Percentiles rank a stretch among this genome's conserved stretches.
phyloP scores from a whole-genome alignment of 2,888 invertebrate species.

The Phragmatobia fuliginosa region DNA sequence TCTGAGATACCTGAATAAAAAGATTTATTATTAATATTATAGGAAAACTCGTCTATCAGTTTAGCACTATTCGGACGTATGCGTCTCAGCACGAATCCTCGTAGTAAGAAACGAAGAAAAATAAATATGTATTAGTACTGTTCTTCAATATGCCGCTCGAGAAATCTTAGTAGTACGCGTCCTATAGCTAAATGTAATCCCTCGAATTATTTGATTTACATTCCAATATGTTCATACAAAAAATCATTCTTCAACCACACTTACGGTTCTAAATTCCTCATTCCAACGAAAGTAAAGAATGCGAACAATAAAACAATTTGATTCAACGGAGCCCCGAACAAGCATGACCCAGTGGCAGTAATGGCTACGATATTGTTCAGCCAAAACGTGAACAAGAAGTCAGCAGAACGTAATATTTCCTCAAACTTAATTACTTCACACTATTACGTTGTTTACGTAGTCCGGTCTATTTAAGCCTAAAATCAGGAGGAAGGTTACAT shows the following conservation, averaged over 20 bases:
- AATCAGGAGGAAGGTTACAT: no score
- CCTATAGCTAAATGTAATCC: no score
- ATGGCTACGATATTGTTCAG: constrained; percentile 10
- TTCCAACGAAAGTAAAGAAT: background rate
- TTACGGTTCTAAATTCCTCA: background rate
- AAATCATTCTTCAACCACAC: background rate
- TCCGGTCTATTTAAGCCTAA: no score
- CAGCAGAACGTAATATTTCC: constrained; percentile 14
- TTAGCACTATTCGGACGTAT: background rate
- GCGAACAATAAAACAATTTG: background rate
- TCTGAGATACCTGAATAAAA: no score
- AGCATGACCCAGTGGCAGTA: background rate
- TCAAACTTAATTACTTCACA: constrained; percentile 20
- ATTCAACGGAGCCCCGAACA: background rate
- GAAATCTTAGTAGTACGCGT: background rate
- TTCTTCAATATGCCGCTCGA: background rate
- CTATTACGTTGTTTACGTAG: constrained; percentile 16
- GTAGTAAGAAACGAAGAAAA: no score
- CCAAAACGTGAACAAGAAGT: constrained; percentile 19
- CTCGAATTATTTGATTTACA: background rate
- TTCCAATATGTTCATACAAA: background rate
- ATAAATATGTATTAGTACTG: no score
- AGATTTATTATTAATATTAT: no score
- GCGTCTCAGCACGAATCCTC: no score
- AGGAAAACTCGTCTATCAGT: background rate